Evolutionary conservation across 2,888 invertebrate species (phyloP).

Genomic region (Lepeophtheirus nordmannii): DNA sequence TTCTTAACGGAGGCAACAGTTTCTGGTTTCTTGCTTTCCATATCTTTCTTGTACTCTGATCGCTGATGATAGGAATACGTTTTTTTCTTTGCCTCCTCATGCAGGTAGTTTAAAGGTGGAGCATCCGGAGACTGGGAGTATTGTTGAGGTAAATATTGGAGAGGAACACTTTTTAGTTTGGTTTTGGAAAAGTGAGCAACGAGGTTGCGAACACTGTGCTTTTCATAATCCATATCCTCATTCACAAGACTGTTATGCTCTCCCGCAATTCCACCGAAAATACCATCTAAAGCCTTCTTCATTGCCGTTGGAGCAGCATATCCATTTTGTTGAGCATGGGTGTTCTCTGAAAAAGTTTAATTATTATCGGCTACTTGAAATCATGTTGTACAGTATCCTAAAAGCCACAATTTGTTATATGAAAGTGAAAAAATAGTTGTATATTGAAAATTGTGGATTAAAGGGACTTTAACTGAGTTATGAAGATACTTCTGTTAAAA

Average conservation of each 20-base stretch:
- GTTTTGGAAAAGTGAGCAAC: constrained; percentile 12
- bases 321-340: background rate
- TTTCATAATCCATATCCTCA: constrained; percentile 8
- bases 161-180: constrained; percentile 11
- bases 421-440: too few species aligned
- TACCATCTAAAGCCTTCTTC: constrained; percentile 4
- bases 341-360: too few species aligned
- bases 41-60: background rate
- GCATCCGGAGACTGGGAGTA: background rate
- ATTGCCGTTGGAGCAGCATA: background rate
- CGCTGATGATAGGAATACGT: background rate
- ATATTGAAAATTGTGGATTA: too few species aligned
- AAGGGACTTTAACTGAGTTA: too few species aligned
- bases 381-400: too few species aligned
- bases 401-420: too few species aligned
- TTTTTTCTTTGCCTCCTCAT: constrained; percentile 4
- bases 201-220: constrained; percentile 12
- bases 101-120: constrained; percentile 13
- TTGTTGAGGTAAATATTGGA: constrained; percentile 15
- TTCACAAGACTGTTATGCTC: constrained; percentile 10
- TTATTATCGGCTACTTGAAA: too few species aligned
- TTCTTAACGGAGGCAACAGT: background rate
- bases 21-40: background rate
- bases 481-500: too few species aligned
- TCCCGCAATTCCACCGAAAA: constrained; percentile 17